Base-by-base conservation (phyloP, 1,140 invertebrate species). In the Thaumatotibia leucotreta region DNA sequence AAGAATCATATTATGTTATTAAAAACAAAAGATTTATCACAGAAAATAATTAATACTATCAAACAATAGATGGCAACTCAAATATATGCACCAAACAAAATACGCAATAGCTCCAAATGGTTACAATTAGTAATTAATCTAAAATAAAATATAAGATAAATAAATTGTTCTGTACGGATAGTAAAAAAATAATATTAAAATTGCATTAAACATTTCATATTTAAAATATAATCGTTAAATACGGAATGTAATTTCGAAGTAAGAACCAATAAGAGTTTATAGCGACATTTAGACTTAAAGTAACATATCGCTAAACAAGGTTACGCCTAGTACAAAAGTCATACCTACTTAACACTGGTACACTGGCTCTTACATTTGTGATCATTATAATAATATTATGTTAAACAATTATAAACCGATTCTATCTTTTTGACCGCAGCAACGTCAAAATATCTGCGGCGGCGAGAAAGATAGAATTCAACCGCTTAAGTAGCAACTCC, bases 21-120 rank as follows among this genome's bases (percentile, higher is more conserved):
- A n/a, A 68, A 68, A 67, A 67, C 61, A 67, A 67, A 65, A 45
- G 61, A 67, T 78, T 83, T 88, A 88, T 88, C 85, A 88, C 85
- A 88, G 85, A 85, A 87, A 83, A 82, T 68, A 85, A 86, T 83
- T 84, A 89, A 89, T 83, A 84, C 82, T 75, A 84, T 75, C 74
- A 77, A 80, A 76, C 63, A 82, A 78, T 75, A 79, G 76, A 87
- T 86, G 84, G 86, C 85, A 84, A 82, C 83, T 83, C 67, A 76
- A 66, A 76, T 74, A 63, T 79, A 84, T 77, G 84, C 82, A 84
- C 86, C 83, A 67, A 77, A 74, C 31, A n/a, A 74, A 67, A 74
- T 64, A 75, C 24, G 70, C 68, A 63, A 39, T 68, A 73, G 68
- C 63, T 39, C 66, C 35, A 68, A 69, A 69, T 65, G 49, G 75